Evolutionary conservation across 1,140 invertebrate genomes (phyloP), one percentile per base, ranked within the genome.

Genomic region (Pseudomyrmex flavicornis): DNA sequence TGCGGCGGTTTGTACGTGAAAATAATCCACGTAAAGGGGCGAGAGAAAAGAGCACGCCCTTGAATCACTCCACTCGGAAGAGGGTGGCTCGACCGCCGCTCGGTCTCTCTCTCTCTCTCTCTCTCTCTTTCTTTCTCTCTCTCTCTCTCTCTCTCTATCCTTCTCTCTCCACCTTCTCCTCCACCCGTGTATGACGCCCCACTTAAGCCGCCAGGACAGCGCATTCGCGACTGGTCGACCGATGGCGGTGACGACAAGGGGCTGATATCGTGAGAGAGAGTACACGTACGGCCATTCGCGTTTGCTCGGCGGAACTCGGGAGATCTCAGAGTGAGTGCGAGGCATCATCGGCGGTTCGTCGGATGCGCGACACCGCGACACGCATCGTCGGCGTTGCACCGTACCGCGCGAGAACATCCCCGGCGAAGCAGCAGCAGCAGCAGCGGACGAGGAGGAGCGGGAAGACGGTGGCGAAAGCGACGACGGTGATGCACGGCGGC

Each of bases 301-400:
- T 88, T 90, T 90, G 86, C 91, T 90, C 89, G 90, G 90, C 90
- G 90, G 88, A 83, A 59, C 69, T 69, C 90, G 91, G 88, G 91
- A 35, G 35, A 7, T 35, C 35, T 35, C 35, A 35, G 5, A 35
- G 35, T 35, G 35, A 35, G 35, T 35, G 35, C 89, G 89, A 91
- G 88, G 91, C 90, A 89, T 91, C 89, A 89, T 87, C 84, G 50
- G 22, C 35, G 56, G 7, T 52, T 90, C 89, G 91, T 91, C 89
- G 91, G 89, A 93, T 93, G 92, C 92, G 92, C 91, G 89, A 90
- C 63, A 76, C 69, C 87, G 58, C 15, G 35, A 35, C 35, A 59
- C 87, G 82, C 85, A 88, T 88, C 35, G 35, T 35, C 69, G 75
- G 77, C 83, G 75, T 87, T 74, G 63, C 72, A 82, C 74, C 77